Evolutionary conservation across 2,113 vertebrate genomes (phyloP).

Genomic region (Macrotis lagotis): DNA sequence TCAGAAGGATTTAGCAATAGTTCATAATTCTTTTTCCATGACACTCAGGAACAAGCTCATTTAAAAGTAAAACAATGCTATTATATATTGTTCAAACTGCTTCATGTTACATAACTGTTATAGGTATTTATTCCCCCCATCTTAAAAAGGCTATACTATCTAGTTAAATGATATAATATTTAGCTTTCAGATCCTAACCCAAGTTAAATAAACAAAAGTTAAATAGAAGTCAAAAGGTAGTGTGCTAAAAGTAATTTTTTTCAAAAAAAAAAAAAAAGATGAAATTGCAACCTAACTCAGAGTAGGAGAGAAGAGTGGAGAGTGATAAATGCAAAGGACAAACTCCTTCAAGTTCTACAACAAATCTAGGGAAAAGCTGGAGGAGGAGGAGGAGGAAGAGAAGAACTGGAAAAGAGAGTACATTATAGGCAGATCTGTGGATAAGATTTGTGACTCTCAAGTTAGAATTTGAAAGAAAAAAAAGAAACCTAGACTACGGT

Average conservation of each 20-base stretch:
- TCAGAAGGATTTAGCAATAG: neutral
- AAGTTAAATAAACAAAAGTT: neutral
- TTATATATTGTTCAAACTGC: neutral
- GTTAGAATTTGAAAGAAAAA: neutral
- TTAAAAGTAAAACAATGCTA: neutral
- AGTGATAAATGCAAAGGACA: neutral
- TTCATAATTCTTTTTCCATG: neutral
- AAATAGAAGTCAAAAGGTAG: no score
- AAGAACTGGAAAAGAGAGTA: neutral
- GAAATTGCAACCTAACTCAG: neutral
- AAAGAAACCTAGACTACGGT: neutral
- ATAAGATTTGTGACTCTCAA: neutral
- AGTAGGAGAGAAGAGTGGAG: neutral
- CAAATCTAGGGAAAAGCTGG: no score
- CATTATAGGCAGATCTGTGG: neutral
- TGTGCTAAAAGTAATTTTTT: neutral
- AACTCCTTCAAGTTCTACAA: neutral
- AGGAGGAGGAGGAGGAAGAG: neutral
- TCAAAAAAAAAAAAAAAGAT: neutral
- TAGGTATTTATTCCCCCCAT: neutral
- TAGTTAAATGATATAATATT: neutral
- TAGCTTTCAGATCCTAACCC: neutral
- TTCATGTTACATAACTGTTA: neutral
- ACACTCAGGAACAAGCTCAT: neutral
- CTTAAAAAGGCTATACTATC: neutral